A percentile compares a stretch with the other conserved stretches of the same genome.
Evolutionary conservation across 2,888 invertebrate species (phyloP).

Genomic region (Stenichneumon culpator): DNA sequence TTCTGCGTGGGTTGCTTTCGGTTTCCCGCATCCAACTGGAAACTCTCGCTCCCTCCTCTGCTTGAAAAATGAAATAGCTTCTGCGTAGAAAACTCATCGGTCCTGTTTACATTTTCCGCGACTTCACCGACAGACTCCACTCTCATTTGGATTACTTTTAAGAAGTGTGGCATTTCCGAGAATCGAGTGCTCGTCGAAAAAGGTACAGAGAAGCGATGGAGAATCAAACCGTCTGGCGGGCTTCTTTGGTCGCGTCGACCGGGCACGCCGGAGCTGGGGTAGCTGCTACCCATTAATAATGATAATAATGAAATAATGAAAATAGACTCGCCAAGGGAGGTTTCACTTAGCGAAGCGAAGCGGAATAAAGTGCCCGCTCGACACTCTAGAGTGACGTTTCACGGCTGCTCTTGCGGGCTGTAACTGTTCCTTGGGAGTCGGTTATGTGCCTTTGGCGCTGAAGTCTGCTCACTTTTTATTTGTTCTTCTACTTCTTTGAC

Average conservation of each 20-base stretch:
- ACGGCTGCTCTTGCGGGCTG: slow-evolving; percentile 59
- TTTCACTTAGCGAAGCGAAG: slow-evolving; percentile 69
- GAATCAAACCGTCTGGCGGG: background rate
- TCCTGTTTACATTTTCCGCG: slow-evolving; percentile 19
- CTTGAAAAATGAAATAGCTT: slow-evolving; percentile 30
- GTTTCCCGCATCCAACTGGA: background rate
- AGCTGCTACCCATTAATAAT: slow-evolving; percentile 64
- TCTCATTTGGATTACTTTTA: slow-evolving; percentile 17
- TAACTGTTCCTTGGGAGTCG: background rate
- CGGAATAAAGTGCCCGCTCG: slow-evolving; percentile 18
- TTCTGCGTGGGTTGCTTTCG: background rate
- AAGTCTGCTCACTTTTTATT: too few relatives aligned
- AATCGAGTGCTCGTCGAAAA: background rate
- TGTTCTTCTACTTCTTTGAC: too few relatives aligned
- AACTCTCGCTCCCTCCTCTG: background rate
- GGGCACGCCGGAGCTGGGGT: background rate
- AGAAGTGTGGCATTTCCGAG: background rate
- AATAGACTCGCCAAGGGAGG: slow-evolving; percentile 67
- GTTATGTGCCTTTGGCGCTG: background rate
- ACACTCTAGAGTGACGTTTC: slow-evolving; percentile 70
- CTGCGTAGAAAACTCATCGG: slow-evolving; percentile 23
- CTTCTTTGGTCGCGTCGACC: background rate
- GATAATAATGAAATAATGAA: slow-evolving; percentile 71
- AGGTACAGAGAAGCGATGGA: background rate
- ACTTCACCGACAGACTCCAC: slow-evolving; percentile 2